A percentile compares a stretch with the other conserved stretches of the same genome.
Conservation (phyloP, 2,888 invertebrate genomes). For the Eubasilissa splendida region DNA sequence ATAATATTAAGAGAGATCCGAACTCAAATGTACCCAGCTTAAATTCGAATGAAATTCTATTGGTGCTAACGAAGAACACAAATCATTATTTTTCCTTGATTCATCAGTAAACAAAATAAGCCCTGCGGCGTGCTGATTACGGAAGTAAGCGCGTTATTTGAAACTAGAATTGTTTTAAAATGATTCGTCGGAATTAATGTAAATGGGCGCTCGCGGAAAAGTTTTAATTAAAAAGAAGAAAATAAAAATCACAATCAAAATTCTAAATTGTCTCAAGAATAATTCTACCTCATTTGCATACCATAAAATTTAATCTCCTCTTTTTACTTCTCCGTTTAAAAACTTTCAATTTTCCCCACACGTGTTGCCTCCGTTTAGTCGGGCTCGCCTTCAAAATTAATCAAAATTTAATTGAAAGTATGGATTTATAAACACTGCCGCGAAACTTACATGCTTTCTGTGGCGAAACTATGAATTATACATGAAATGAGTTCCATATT, state of each 20-base stretch:
- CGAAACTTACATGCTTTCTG: constrained; percentile 33
- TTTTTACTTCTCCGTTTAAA: constrained; percentile 18
- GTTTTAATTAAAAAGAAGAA: constrained; percentile 32
- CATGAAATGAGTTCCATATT: constrained; percentile 28
- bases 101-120: no score
- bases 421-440: constrained; percentile 33
- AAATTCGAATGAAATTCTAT: no score
- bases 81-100: no score
- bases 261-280: constrained; percentile 8
- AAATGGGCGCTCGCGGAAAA: constrained; percentile 11
- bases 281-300: constrained; percentile 38
- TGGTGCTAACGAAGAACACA: no score
- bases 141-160: neutral
- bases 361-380: constrained; percentile 4
- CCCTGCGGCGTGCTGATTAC: no score
- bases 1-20: no score
- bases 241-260: constrained; percentile 31
- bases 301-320: neutral
- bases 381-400: constrained; percentile 28
- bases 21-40: no score
- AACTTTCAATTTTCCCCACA: constrained; percentile 28
- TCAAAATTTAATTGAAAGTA: constrained; percentile 32
- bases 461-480: constrained; percentile 36
- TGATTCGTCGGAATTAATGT: neutral
- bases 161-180: neutral